These are phyloP conservation scores for Lacerta agilis DNA, from an alignment of 2,797 vertebrate genomes.

Conservation along the genomic window DNA sequence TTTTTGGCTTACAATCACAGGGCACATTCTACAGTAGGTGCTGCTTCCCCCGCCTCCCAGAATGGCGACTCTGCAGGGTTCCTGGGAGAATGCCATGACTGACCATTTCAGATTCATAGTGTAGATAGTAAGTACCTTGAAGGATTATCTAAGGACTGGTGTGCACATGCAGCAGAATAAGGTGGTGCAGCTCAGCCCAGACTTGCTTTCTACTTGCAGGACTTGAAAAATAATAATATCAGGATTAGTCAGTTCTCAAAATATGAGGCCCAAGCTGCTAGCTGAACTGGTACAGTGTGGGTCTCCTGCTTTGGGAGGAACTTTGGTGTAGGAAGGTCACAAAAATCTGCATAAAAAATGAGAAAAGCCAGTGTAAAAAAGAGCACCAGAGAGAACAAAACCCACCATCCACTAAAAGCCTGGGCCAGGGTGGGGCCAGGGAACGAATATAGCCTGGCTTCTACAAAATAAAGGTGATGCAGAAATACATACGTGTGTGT, in stretches of 20 bases:
- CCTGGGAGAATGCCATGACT: background rate
- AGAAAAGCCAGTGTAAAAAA: background rate
- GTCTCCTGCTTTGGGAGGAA: background rate
- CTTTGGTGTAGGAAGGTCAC: background rate
- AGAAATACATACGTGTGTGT: background rate
- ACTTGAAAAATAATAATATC: no score
- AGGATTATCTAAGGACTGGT: background rate
- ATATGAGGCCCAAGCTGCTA: background rate
- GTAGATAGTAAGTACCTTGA: background rate
- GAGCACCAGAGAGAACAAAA: background rate
- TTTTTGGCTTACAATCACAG: background rate
- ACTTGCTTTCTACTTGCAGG: no score
- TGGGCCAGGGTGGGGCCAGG: no score
- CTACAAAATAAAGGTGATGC: background rate
- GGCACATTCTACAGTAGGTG: background rate
- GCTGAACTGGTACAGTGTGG: background rate
- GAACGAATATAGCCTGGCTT: background rate
- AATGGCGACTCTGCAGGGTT: background rate
- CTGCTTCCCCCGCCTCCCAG: background rate
- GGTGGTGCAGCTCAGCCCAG: no score
- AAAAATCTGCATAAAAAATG: background rate
- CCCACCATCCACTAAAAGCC: background rate
- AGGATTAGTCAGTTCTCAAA: background rate
- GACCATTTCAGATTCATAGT: background rate
- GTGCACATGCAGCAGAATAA: background rate